Percentiles rank a stretch among this genome's conserved stretches.
Evolutionary conservation across 2,797 vertebrate genomes (phyloP).

Genomic region (Gorsachius magnificus): DNA sequence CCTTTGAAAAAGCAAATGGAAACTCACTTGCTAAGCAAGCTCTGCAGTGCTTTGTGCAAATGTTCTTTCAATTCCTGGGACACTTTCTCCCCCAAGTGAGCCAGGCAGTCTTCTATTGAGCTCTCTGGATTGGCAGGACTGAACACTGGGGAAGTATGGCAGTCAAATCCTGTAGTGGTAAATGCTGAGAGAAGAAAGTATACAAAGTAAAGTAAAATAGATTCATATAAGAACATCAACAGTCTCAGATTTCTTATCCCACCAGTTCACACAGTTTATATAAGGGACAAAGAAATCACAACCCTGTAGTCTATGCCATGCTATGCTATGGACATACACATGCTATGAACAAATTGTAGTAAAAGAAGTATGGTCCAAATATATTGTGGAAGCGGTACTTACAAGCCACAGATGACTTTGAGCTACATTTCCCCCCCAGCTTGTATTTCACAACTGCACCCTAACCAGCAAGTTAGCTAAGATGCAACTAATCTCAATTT

Average conservation of each 20-base stretch:
- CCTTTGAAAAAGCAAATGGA: constrained; percentile 4
- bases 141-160: constrained; percentile 88
- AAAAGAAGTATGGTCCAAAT: neutral
- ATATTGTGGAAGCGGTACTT: neutral
- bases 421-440: neutral
- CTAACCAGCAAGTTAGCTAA: neutral
- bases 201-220: neutral
- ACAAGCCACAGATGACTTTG: neutral
- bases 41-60: constrained; percentile 79
- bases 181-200: constrained; percentile 76
- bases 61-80: constrained; percentile 79
- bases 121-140: constrained; percentile 87
- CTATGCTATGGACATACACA: too few relatives aligned
- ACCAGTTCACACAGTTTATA: neutral
- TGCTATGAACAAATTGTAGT: neutral
- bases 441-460: neutral
- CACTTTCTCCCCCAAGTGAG: constrained; percentile 83
- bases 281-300: neutral
- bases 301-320: neutral
- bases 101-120: constrained; percentile 90
- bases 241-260: neutral
- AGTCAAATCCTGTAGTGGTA: constrained; percentile 86
- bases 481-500: neutral
- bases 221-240: neutral
- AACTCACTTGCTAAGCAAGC: constrained; percentile 88